Conservation (phyloP, 1,140 invertebrate genomes). For the Probaryconus sp. region DNA sequence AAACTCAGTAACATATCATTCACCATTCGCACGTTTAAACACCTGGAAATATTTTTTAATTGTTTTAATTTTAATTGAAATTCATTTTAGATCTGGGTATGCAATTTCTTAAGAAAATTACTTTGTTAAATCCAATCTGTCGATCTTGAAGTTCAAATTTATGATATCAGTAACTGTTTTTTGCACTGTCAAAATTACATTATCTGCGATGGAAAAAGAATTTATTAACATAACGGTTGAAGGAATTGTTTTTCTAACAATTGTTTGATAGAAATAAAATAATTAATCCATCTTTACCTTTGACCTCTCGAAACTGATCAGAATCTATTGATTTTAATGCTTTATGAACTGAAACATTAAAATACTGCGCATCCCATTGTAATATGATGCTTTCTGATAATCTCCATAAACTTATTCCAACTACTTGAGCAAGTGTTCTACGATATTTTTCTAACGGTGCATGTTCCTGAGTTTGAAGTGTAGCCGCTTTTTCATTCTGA, state of each 20-base stretch:
- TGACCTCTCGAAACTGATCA: conserved; percentile 36
- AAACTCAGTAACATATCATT: conserved; percentile 72
- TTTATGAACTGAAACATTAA: conserved; percentile 60
- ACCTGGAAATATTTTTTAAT: conserved; percentile 57
- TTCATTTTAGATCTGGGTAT: background rate
- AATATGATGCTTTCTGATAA: conserved; percentile 72
- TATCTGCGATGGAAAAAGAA: too few species aligned
- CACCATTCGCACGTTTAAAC: conserved; percentile 66
- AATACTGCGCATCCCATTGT: conserved; percentile 68
- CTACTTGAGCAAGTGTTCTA: conserved; percentile 66
- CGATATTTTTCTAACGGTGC: conserved; percentile 41
- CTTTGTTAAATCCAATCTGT: conserved; percentile 45
- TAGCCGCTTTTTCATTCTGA: conserved; percentile 18
- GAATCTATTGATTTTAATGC: conserved; percentile 57
- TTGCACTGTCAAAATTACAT: conserved; percentile 19
- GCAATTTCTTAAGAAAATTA: conserved; percentile 25
- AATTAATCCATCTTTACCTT: conserved; percentile 68
- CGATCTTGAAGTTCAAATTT: conserved; percentile 36
- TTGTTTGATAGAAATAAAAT: too few species aligned
- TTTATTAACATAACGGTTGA: background rate
- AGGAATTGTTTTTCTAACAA: conserved; percentile 3
- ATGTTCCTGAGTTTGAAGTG: conserved; percentile 18
- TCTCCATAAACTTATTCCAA: conserved; percentile 68
- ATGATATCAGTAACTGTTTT: conserved; percentile 30
- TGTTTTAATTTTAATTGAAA: conserved; percentile 11